Evolutionary conservation across 1,140 invertebrate species (phyloP).

Genomic region (Conus ventricosus): DNA sequence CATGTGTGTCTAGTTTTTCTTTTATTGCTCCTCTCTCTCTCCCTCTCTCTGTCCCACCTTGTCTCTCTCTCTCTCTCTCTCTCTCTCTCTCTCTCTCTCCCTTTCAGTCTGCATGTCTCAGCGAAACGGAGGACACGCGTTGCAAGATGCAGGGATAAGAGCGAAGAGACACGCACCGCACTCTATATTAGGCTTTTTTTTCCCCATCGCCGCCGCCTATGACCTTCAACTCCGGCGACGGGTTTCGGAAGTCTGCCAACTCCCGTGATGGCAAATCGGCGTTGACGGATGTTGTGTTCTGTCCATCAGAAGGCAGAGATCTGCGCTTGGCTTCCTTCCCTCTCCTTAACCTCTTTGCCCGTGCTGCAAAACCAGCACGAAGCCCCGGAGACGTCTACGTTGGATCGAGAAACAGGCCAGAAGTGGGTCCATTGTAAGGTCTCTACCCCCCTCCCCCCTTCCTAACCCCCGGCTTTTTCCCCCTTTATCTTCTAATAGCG

Average conservation of each 20-base stretch:
- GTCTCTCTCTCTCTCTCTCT: slow-evolving; percentile 6
- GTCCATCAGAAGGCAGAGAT: background rate
- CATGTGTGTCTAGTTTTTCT: too few relatives aligned
- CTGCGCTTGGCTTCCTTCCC: background rate
- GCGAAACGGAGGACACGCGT: background rate
- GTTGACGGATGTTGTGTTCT: background rate
- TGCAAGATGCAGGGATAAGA: background rate
- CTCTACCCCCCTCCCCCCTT: too few relatives aligned
- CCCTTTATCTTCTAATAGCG: too few relatives aligned
- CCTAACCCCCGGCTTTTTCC: too few relatives aligned
- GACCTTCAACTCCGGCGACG: background rate
- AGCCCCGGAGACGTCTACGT: background rate
- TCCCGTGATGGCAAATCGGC: background rate
- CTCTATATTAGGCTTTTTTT: background rate
- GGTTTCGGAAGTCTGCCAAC: background rate
- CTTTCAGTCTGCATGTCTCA: background rate
- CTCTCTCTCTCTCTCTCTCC: slow-evolving; percentile 5
- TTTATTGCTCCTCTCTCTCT: too few relatives aligned
- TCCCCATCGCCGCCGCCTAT: background rate
- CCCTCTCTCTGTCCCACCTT: background rate
- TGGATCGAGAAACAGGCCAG: background rate
- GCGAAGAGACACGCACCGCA: background rate
- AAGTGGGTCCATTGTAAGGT: background rate
- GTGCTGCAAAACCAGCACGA: too few relatives aligned
- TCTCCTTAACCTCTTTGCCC: background rate